Conservation (phyloP, 1,140 invertebrate genomes). For the Carcinoscorpius rotundicauda region DNA sequence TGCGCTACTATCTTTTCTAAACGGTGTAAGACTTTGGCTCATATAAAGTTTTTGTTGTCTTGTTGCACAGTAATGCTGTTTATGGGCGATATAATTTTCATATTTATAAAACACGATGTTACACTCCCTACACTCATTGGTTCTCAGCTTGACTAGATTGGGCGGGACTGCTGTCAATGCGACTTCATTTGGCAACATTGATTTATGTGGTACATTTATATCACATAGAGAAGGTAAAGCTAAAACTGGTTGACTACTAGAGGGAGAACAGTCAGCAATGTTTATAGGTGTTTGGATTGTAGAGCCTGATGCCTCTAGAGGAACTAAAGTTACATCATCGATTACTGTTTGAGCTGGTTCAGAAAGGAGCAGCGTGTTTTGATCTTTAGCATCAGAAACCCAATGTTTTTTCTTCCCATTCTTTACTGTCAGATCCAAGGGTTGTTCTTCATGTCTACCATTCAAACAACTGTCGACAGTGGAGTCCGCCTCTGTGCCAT, state of each 20-base stretch:
- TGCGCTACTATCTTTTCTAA: no score
- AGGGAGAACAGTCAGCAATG: background rate
- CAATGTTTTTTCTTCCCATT: background rate
- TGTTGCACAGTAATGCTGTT: slow-evolving; percentile 84
- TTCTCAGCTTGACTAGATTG: slow-evolving; percentile 43
- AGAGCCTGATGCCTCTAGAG: background rate
- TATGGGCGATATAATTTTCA: slow-evolving; percentile 87
- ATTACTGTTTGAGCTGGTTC: background rate
- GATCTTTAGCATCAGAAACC: background rate
- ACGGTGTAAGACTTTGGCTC: no score
- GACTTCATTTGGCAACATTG: background rate
- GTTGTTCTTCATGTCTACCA: background rate
- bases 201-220: no score
- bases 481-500: background rate
- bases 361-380: background rate
- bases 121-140: slow-evolving; percentile 84
- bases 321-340: background rate
- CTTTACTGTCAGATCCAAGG: background rate
- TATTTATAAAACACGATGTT: slow-evolving; percentile 93
- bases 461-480: background rate
- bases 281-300: no score
- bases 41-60: background rate
- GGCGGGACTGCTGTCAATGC: slow-evolving; percentile 17
- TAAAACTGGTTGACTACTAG: background rate
- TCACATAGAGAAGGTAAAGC: background rate